Percentiles rank a stretch among this genome's conserved stretches.
These are phyloP conservation scores for Lagorchestes hirsutus DNA, from an alignment of 2,797 vertebrate species.

Conservation along the genomic window DNA sequence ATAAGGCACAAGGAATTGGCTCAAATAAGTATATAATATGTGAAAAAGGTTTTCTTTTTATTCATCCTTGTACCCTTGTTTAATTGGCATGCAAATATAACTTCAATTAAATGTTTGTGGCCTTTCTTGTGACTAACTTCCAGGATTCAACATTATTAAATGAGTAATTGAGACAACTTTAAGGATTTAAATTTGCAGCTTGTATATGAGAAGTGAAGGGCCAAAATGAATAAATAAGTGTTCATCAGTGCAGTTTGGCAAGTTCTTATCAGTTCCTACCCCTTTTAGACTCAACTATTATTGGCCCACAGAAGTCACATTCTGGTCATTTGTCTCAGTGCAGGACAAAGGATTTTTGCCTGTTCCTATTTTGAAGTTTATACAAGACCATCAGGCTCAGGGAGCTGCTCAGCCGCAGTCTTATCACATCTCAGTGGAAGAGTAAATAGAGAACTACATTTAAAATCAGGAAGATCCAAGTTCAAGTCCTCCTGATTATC, in stretches of 20 bases:
- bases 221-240: neutral
- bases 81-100: conserved; percentile 34
- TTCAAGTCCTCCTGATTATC: neutral
- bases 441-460: neutral
- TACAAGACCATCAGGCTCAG: too few relatives aligned
- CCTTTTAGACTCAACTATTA: neutral
- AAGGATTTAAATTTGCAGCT: conserved; percentile 15
- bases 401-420: too few relatives aligned
- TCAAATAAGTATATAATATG: neutral
- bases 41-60: conserved; percentile 1
- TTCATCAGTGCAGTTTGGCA: neutral
- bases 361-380: neutral
- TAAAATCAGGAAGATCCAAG: neutral
- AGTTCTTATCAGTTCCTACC: neutral
- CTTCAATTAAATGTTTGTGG: neutral
- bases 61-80: neutral
- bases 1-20: neutral
- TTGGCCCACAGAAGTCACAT: neutral
- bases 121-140: neutral
- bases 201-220: conserved; percentile 12
- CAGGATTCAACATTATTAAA: neutral
- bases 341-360: neutral
- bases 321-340: neutral
- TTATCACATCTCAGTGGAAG: neutral
- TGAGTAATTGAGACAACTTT: neutral